These are phyloP conservation scores for Dendronephthya gigantea DNA, from an alignment of 64 coral and sea anemone genomes.

Conservation along the genomic window DNA sequence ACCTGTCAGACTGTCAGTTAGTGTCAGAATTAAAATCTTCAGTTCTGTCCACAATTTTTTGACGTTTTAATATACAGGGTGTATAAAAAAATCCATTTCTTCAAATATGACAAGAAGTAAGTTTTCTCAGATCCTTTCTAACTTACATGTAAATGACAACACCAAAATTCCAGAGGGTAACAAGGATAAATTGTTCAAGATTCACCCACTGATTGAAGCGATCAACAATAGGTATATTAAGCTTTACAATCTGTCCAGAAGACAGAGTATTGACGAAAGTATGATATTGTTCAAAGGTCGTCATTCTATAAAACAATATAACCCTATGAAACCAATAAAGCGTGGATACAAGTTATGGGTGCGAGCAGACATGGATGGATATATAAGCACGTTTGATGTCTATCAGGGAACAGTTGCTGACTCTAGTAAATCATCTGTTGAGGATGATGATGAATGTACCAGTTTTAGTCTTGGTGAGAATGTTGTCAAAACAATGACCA, in stretches of 20 bases:
- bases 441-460: background rate
- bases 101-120: conserved; percentile 25
- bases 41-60: no score
- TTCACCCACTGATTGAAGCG: conserved; percentile 35
- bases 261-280: conserved; percentile 33
- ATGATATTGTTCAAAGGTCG: conserved; percentile 47
- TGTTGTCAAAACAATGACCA: conserved; percentile 22
- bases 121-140: conserved; percentile 36
- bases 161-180: conserved; percentile 7
- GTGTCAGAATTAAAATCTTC: no score
- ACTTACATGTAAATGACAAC: conserved; percentile 44
- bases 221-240: conserved; percentile 45
- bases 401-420: conserved; percentile 34
- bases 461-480: conserved; percentile 36
- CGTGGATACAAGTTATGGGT: conserved; percentile 42
- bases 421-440: background rate
- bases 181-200: conserved; percentile 35
- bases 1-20: no score
- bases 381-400: conserved; percentile 50
- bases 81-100: no score
- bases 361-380: conserved; percentile 18
- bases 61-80: no score
- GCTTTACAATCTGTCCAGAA: conserved; percentile 50
- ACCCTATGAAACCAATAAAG: conserved; percentile 33
- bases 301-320: conserved; percentile 32